Evolutionary conservation across 2,113 vertebrate genomes (phyloP), one percentile per base, ranked within the genome.

Genomic region (Motacilla alba): DNA sequence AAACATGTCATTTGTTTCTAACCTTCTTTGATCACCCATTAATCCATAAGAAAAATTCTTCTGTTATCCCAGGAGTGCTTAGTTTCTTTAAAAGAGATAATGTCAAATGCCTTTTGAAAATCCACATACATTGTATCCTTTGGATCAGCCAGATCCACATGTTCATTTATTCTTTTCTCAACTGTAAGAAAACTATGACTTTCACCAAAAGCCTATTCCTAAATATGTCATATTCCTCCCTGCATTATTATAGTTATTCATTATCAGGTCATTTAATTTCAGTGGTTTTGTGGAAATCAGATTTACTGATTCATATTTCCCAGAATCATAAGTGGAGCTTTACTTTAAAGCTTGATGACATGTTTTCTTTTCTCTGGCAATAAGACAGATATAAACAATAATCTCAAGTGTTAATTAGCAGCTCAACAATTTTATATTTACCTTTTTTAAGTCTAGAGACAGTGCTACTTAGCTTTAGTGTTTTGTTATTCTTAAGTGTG

Each of bases 21-120:
- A 90, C 60, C 56, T 81, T 75, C 93, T 93, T 93, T 92, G 93
- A 94, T 93, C 89, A 81, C 19, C 7, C 22, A 55, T 75, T 96
- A 97, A 94, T 94, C 95, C 89, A 56, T 64, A 44, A 31, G 86
- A 87, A 94, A 75, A 78, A 90, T 37, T 83, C 30, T 15, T 63
- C 73, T 63, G 39, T 78, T 90, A 94, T 83, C 64, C 28, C 13
- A 28, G 26, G 55, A 89, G 60, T 64, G 27, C 56, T 91, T 66
- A 69, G 33, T 70, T 93, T 90, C 68, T 73, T 90, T 63, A 55
- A 72, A 74, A 56, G 73, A 93, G 31, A 75, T 92, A 82, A 77
- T 93, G 76, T 92, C 44, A 43, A 84, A 68, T 59, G 33, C 24
- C 49, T 81, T 89, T 81, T 83, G 73, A 84, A 86, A 94, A 92